These are phyloP conservation scores for Hydriomena furcata DNA, from an alignment of 2,888 invertebrate species.

Conservation along the genomic window DNA sequence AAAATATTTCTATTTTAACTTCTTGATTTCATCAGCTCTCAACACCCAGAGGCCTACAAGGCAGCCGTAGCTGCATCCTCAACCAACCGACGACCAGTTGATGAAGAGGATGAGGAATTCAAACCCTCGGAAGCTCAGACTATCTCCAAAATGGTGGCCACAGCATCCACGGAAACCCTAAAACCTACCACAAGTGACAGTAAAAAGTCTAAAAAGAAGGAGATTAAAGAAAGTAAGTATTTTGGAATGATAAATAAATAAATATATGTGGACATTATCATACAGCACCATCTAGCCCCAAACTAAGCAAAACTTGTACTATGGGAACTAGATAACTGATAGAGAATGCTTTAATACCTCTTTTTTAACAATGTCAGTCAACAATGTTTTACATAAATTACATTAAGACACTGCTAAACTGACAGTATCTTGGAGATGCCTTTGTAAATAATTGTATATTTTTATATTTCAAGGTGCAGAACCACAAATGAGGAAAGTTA, in stretches of 20 bases:
- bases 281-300: too few relatives aligned
- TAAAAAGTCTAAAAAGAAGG: conserved; percentile 60
- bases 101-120: conserved; percentile 70
- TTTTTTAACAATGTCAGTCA: too few relatives aligned
- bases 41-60: conserved; percentile 87
- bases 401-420: too few relatives aligned
- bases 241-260: background rate
- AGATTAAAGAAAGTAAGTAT: conserved; percentile 38
- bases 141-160: conserved; percentile 74
- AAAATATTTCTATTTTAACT: too few relatives aligned
- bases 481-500: conserved; percentile 45
- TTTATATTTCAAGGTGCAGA: conserved; percentile 20
- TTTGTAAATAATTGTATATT: background rate
- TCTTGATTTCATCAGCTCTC: conserved; percentile 71
- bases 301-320: too few relatives aligned
- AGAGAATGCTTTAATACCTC: too few relatives aligned
- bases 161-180: conserved; percentile 74
- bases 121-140: conserved; percentile 50
- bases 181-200: conserved; percentile 66
- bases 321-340: too few relatives aligned
- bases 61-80: conserved; percentile 81
- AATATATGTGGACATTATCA: too few relatives aligned
- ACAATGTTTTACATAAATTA: too few relatives aligned
- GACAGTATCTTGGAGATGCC: too few relatives aligned
- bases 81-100: conserved; percentile 66